Conservation (phyloP, 2,797 vertebrate genomes). For the Urocyon cinereoargenteus region DNA sequence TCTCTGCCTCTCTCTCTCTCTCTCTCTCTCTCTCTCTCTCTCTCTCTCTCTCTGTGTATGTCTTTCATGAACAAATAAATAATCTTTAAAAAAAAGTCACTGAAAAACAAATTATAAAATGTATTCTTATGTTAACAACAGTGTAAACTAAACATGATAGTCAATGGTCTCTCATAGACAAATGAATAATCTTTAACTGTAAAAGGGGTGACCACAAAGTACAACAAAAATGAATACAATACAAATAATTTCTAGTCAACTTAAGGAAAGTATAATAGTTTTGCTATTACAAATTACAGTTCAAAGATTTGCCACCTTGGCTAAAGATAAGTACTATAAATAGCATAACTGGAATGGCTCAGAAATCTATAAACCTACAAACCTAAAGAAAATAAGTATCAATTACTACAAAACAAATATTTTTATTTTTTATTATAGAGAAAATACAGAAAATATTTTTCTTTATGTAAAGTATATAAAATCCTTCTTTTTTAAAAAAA, state of each 20-base stretch:
- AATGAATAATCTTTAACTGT: neutral
- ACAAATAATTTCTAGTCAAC: slow-evolving; percentile 24
- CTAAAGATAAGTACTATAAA: neutral
- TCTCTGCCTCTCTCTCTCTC: no score
- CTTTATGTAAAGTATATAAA: neutral
- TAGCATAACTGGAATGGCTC: neutral
- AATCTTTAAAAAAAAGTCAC: neutral
- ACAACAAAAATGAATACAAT: neutral
- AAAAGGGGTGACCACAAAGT: neutral
- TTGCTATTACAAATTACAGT: neutral
- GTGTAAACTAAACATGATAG: neutral
- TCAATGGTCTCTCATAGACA: neutral
- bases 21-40: no score
- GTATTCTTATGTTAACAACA: neutral
- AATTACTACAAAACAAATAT: neutral
- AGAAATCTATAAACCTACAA: slow-evolving; percentile 16
- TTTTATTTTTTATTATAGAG: neutral
- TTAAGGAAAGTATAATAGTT: neutral
- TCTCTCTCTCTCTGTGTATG: no score
- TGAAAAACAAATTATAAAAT: neutral
- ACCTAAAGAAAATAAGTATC: neutral
- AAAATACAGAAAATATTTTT: neutral
- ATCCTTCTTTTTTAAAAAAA: neutral
- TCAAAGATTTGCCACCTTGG: neutral
- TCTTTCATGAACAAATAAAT: no score